A percentile compares a stretch with the other conserved stretches of the same genome.
Conservation (phyloP, 2,113 vertebrate genomes). For the Nannospalax galili region DNA sequence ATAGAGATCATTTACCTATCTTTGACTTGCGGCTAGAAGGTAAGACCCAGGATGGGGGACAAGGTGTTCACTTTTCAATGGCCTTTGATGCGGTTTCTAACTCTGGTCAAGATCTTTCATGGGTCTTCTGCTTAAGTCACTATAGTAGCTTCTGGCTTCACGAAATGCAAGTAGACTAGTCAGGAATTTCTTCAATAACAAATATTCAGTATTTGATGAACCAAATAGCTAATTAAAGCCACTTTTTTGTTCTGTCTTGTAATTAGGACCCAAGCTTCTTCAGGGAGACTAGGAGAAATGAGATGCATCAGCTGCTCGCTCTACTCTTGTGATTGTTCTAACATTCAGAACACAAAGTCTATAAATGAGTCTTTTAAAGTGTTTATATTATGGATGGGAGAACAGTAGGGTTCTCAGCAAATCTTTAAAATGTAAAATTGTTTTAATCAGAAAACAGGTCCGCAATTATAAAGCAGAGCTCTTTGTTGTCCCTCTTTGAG, state of each 20-base stretch:
- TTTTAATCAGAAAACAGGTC: too few relatives aligned
- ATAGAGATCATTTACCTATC: neutral
- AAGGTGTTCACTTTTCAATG: neutral
- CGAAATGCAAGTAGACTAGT: neutral
- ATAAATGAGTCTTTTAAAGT: too few relatives aligned
- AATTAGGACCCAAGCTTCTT: slow-evolving; percentile 30
- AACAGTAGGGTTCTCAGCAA: too few relatives aligned
- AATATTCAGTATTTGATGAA: slow-evolving; percentile 29
- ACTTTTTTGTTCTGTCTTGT: too few relatives aligned
- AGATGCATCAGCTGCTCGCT: neutral
- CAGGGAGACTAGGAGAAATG: neutral
- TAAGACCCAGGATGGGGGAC: neutral
- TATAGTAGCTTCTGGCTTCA: neutral
- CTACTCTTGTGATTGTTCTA: neutral
- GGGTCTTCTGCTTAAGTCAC: neutral
- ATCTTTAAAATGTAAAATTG: too few relatives aligned
- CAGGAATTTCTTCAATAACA: slow-evolving; percentile 46
- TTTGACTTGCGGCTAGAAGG: neutral
- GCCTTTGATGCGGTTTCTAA: neutral
- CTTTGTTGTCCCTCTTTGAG: too few relatives aligned
- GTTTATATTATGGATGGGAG: too few relatives aligned
- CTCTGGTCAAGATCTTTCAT: neutral
- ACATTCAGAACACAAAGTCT: too few relatives aligned
- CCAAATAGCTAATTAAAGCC: slow-evolving; percentile 17
- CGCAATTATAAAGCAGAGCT: too few relatives aligned